phyloP scores from a whole-genome alignment of 1,140 invertebrate genomes.

The Araneus ventricosus region DNA sequence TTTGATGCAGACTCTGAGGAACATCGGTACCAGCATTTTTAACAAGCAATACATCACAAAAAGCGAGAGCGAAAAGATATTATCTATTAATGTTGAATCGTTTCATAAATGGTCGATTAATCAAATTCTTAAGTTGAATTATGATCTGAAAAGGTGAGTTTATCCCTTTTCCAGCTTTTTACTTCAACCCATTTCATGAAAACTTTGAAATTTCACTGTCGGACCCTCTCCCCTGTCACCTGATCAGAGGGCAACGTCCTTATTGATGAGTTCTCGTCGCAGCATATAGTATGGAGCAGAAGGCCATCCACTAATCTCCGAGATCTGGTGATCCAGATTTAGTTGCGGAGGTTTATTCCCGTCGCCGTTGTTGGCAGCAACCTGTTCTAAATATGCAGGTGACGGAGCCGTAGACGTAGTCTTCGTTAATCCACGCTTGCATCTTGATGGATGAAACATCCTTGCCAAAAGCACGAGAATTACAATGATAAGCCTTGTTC shows the following conservation, averaged over 20 bases:
- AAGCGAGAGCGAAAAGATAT: too few species aligned
- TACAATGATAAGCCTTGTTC: constrained; percentile 65
- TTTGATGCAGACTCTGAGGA: too few species aligned
- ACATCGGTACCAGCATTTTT: too few species aligned
- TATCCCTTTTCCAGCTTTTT: too few species aligned
- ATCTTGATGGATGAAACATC: constrained; percentile 66
- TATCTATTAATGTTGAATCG: too few species aligned
- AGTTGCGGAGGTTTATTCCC: constrained; percentile 68
- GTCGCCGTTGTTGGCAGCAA: constrained; percentile 58
- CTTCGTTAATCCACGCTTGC: constrained; percentile 58
- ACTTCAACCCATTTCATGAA: background rate
- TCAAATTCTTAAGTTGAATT: too few species aligned
- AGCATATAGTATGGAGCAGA: constrained; percentile 41
- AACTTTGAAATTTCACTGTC: too few species aligned
- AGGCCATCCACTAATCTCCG: constrained; percentile 59
- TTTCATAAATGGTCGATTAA: too few species aligned
- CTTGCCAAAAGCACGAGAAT: constrained; percentile 61
- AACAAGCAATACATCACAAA: too few species aligned
- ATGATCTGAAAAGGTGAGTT: too few species aligned
- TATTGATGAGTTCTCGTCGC: constrained; percentile 6
- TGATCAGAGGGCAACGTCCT: constrained; percentile 59
- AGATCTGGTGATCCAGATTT: constrained; percentile 64
- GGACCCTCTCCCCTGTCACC: background rate
- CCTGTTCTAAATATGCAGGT: constrained; percentile 73
- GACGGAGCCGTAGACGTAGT: constrained; percentile 70